phyloP scores from a whole-genome alignment of 92 coral and sea anemone species.

The Phenganax stokvisi region DNA sequence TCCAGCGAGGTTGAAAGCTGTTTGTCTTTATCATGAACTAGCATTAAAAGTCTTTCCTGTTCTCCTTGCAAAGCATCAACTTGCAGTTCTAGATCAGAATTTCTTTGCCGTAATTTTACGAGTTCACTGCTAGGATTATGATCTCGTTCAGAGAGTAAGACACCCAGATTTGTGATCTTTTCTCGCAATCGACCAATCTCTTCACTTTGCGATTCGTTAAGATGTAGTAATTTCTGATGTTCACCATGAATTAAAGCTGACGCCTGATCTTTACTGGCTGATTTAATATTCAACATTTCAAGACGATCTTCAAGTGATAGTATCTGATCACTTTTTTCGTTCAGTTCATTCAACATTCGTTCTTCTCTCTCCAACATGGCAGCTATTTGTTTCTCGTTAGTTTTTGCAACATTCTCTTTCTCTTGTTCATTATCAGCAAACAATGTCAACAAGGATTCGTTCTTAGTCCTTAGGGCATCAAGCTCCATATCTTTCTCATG shows the following conservation, averaged over 20 bases:
- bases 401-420: slow-evolving; percentile 52
- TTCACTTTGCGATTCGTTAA: slow-evolving; percentile 88
- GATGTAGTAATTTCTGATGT: slow-evolving; percentile 72
- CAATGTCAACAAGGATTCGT: slow-evolving; percentile 73
- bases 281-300: slow-evolving; percentile 78
- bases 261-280: slow-evolving; percentile 86
- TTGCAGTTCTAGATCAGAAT: slow-evolving; percentile 49
- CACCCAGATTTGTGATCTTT: slow-evolving; percentile 50
- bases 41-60: slow-evolving; percentile 69
- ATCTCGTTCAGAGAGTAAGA: slow-evolving; percentile 70
- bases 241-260: slow-evolving; percentile 74
- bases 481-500: slow-evolving; percentile 90
- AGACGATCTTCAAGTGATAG: slow-evolving; percentile 65
- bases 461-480: slow-evolving; percentile 76
- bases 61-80: slow-evolving; percentile 62
- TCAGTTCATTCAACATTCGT: slow-evolving; percentile 61
- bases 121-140: slow-evolving; percentile 48
- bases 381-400: slow-evolving; percentile 62
- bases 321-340: slow-evolving; percentile 70
- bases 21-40: slow-evolving; percentile 81
- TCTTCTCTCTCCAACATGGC: slow-evolving; percentile 67
- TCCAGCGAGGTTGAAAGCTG: slow-evolving; percentile 53
- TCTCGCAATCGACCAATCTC: slow-evolving; percentile 89
- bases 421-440: slow-evolving; percentile 72
- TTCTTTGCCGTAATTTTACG: slow-evolving; percentile 54